phyloP scores from a whole-genome alignment of 2,888 invertebrate genomes.

The Griposia aprilina region DNA sequence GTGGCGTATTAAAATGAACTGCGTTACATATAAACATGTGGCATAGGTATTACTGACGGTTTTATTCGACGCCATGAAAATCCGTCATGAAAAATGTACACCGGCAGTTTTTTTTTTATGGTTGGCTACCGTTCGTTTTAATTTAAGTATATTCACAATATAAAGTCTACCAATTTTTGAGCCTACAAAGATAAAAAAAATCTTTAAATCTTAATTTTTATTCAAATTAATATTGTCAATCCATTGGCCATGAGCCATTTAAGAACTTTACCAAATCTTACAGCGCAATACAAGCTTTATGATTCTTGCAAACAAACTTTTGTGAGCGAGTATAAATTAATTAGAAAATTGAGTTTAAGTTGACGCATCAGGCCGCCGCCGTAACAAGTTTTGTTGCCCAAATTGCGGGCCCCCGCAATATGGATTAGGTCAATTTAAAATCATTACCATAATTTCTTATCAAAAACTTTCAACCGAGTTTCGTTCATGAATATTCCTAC shows the following conservation, averaged over 20 bases:
- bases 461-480: constrained; percentile 82
- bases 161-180: not conserved
- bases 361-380: constrained; percentile 76
- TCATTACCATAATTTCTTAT: constrained; percentile 87
- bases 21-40: constrained; percentile 34
- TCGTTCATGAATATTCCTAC: constrained; percentile 82
- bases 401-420: constrained; percentile 79
- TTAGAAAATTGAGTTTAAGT: constrained; percentile 79
- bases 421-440: constrained; percentile 87
- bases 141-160: not conserved
- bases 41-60: constrained; percentile 32
- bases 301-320: constrained; percentile 75
- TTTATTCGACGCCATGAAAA: constrained; percentile 36
- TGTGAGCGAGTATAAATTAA: constrained; percentile 79
- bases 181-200: not conserved
- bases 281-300: constrained; percentile 73
- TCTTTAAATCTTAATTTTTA: not conserved
- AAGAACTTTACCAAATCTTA: constrained; percentile 52
- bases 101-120: not conserved
- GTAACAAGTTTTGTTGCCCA: constrained; percentile 78
- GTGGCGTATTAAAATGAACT: constrained; percentile 61
- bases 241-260: constrained; percentile 54
- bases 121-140: not conserved
- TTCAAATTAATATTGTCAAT: constrained; percentile 43
- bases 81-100: constrained; percentile 29